Conservation (phyloP, 1,140 invertebrate species). For the Procambarus virginalis region DNA sequence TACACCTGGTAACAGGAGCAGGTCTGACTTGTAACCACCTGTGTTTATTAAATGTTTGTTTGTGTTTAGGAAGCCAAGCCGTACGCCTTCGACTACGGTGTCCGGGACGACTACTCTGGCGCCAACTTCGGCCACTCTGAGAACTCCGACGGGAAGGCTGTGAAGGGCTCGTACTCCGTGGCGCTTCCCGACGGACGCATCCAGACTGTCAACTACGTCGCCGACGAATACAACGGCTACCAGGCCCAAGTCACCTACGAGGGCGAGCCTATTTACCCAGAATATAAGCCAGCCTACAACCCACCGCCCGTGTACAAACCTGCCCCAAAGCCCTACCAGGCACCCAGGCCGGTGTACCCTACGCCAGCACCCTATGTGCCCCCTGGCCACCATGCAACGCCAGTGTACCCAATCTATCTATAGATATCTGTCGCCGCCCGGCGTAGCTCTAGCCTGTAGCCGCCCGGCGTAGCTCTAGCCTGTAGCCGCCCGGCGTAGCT, state of each 20-base stretch:
- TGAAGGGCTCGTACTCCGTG: constrained; percentile 72
- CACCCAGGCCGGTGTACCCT: constrained; percentile 2
- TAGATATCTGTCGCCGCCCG: not conserved
- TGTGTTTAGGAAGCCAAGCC: constrained; percentile 65
- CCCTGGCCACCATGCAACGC: not conserved
- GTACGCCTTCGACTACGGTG: constrained; percentile 71
- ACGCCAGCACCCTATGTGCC: not conserved
- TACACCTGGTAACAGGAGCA: too few species aligned
- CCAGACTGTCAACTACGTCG: constrained; percentile 72
- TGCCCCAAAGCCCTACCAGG: constrained; percentile 19
- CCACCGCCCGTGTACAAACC: constrained; percentile 9
- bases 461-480: too few species aligned
- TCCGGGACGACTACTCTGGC: constrained; percentile 71
- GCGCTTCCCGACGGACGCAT: constrained; percentile 72
- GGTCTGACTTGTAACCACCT: too few species aligned
- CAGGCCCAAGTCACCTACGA: constrained; percentile 71
- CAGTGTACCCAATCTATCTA: not conserved
- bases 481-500: too few species aligned
- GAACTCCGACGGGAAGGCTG: constrained; percentile 71
- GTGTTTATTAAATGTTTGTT: too few species aligned
- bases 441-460: not conserved
- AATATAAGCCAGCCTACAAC: constrained; percentile 20
- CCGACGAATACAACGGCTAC: constrained; percentile 71
- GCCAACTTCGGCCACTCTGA: constrained; percentile 71
- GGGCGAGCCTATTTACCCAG: constrained; percentile 64